A percentile compares a stretch with the other conserved stretches of the same genome.
phyloP scores from a whole-genome alignment of 2,113 vertebrate species.

The Nycticebus coucang region DNA sequence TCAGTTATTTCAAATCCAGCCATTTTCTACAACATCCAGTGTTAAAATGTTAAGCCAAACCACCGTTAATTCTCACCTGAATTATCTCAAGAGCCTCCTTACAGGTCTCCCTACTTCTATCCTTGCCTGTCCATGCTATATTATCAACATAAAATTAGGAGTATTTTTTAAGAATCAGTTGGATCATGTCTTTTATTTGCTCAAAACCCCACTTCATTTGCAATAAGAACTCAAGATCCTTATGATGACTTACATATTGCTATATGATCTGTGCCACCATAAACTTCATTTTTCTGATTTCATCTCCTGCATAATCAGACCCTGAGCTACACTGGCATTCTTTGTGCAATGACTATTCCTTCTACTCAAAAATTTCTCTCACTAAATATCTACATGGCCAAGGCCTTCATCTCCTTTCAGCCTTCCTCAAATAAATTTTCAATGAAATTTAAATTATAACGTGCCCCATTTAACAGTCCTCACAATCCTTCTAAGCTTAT shows the following conservation, averaged over 20 bases:
- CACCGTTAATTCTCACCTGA: not conserved
- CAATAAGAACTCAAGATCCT: not conserved
- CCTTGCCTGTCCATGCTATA: not conserved
- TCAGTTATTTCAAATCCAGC: not conserved
- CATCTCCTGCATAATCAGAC: not conserved
- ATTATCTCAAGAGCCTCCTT: not conserved
- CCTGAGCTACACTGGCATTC: not conserved
- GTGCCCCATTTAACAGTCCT: not conserved
- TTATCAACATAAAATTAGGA: not conserved
- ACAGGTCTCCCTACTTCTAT: not conserved
- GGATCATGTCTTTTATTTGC: not conserved
- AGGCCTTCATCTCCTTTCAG: not conserved
- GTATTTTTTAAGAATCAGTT: not conserved
- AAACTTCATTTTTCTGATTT: not conserved
- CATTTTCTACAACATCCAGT: not conserved
- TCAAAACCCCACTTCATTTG: not conserved
- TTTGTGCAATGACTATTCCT: not conserved
- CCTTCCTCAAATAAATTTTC: slow-evolving; percentile 8
- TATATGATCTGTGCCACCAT: not conserved
- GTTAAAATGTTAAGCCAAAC: not conserved
- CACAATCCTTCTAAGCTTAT: not conserved
- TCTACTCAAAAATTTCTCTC: not conserved
- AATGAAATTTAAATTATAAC: not conserved
- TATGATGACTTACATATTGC: not conserved
- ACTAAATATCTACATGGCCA: not conserved